Conservation (phyloP, 2,888 invertebrate genomes). For the Lepidochitona cinerea region DNA sequence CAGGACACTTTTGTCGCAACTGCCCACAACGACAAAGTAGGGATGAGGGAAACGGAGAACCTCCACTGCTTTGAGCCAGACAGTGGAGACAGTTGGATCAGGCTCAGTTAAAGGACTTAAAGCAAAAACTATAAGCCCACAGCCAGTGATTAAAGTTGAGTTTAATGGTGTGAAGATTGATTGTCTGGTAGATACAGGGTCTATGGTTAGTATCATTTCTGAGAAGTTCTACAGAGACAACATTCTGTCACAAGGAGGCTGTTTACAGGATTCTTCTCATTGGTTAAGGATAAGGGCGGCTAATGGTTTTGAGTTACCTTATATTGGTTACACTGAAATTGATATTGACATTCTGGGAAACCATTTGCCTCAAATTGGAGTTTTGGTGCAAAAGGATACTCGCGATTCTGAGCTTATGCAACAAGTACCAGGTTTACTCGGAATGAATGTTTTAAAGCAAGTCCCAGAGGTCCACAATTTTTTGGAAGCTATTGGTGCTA, state of each 20-base stretch:
- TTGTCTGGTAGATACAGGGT: constrained; percentile 23
- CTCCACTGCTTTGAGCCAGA: neutral
- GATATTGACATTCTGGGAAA: constrained; percentile 10
- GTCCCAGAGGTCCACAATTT: neutral
- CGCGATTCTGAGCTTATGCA: neutral
- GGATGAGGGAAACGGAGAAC: neutral
- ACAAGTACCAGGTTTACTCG: neutral
- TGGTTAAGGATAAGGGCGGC: constrained; percentile 10
- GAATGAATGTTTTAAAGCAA: neutral
- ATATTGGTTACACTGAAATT: constrained; percentile 24
- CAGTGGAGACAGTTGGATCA: neutral
- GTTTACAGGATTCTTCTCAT: neutral
- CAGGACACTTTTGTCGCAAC: neutral
- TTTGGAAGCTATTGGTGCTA: neutral
- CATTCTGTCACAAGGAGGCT: neutral
- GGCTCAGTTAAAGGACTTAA: neutral
- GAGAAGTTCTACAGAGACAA: constrained; percentile 11
- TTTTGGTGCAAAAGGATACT: neutral
- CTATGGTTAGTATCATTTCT: constrained; percentile 10
- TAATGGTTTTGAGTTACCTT: constrained; percentile 18
- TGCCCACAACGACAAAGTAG: neutral
- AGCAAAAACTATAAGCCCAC: neutral
- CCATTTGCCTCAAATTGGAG: neutral
- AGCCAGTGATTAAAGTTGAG: constrained; percentile 10
- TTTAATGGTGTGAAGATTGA: constrained; percentile 5